A percentile compares a stretch with the other conserved stretches of the same genome.
These are phyloP conservation scores for Synanthedon tipuliformis DNA, from an alignment of 2,888 invertebrate genomes.

Conservation along the genomic window DNA sequence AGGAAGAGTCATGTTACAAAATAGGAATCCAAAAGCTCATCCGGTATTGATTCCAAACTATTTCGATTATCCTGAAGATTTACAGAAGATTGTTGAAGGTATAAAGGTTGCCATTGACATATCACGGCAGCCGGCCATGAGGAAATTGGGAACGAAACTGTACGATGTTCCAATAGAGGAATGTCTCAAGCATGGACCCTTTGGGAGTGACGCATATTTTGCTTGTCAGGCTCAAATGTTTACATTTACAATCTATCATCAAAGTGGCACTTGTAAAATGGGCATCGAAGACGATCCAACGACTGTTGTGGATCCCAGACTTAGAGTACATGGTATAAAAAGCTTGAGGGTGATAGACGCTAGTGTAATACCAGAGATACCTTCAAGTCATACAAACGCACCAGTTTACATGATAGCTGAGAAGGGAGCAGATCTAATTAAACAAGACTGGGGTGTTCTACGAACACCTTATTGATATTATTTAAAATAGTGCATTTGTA, in stretches of 20 bases:
- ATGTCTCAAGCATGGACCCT: slow-evolving; percentile 65
- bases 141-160: slow-evolving; percentile 68
- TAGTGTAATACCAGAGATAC: slow-evolving; percentile 82
- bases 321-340: slow-evolving; percentile 75
- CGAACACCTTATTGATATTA: neutral
- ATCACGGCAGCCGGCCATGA: slow-evolving; percentile 69
- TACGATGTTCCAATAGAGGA: slow-evolving; percentile 72
- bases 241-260: slow-evolving; percentile 78
- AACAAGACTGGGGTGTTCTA: slow-evolving; percentile 52
- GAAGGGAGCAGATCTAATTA: slow-evolving; percentile 79
- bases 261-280: slow-evolving; percentile 77
- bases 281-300: slow-evolving; percentile 65
- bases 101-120: slow-evolving; percentile 72
- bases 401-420: slow-evolving; percentile 86
- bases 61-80: slow-evolving; percentile 73
- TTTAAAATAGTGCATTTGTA: too few relatives aligned
- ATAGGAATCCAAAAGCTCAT: slow-evolving; percentile 76
- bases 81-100: slow-evolving; percentile 74
- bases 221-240: slow-evolving; percentile 75
- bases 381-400: slow-evolving; percentile 82
- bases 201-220: slow-evolving; percentile 77
- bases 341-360: slow-evolving; percentile 81
- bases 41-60: slow-evolving; percentile 86
- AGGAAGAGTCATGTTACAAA: slow-evolving; percentile 75
- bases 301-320: slow-evolving; percentile 74